These are phyloP conservation scores for Pelecanoides urinatrix DNA, from an alignment of 2,113 vertebrate species.

Conservation along the genomic window DNA sequence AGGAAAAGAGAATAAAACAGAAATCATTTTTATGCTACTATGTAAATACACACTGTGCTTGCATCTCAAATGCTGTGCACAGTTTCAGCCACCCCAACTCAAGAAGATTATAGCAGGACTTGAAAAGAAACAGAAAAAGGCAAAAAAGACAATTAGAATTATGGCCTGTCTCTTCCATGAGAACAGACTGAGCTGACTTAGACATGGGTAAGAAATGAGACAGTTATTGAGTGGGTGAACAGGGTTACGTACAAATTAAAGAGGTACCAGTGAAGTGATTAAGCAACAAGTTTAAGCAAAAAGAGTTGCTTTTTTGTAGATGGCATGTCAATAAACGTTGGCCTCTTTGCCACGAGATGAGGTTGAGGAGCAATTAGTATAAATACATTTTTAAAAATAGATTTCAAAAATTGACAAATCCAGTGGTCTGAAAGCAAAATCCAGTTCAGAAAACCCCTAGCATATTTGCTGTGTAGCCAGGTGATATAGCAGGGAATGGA, in stretches of 20 bases:
- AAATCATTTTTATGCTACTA: neutral
- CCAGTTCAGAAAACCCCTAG: neutral
- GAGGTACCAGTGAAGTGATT: neutral
- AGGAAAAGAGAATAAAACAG: conserved; percentile 5
- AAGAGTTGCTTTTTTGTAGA: accelerated
- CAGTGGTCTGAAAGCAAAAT: neutral
- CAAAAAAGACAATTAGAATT: neutral
- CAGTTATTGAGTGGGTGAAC: neutral
- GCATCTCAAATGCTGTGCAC: neutral
- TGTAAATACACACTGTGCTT: neutral
- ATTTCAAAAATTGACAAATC: neutral
- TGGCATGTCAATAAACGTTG: neutral
- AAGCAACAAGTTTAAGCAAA: neutral
- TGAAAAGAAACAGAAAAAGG: neutral
- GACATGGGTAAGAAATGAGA: neutral
- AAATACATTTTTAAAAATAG: neutral
- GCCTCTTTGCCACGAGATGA: neutral
- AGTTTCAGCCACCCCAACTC: neutral
- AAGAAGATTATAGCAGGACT: neutral
- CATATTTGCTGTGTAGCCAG: neutral
- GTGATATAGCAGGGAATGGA: neutral
- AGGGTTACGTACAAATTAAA: neutral
- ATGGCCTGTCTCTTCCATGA: neutral
- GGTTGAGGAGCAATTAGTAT: neutral
- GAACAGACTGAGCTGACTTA: neutral